Evolutionary conservation across 2,113 vertebrate species (phyloP), one percentile per base, ranked within the genome.

Genomic region (Chitala chitala): DNA sequence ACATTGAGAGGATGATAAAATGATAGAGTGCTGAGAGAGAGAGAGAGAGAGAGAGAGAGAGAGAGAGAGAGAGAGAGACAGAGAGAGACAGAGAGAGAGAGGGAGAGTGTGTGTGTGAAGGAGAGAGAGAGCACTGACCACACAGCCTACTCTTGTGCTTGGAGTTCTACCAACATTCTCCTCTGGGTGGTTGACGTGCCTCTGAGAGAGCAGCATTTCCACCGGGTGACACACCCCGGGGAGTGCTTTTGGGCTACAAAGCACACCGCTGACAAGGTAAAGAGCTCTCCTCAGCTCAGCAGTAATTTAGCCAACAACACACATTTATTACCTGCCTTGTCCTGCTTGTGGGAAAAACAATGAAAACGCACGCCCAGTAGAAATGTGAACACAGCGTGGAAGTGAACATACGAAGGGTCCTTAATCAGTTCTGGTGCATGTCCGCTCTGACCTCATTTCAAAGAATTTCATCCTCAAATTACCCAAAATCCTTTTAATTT

Each of bases 61-160:
- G 77, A 78, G 79, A 46, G 44, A 58, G 80, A 54, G 78, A 53
- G 68, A 78, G 83, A 77, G 80, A 77, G 75, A 36, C 65, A 77
- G 8, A 50, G 5, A 74, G 73, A 70, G 76, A 44, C 48, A 29
- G 58, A 13, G 71, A 40, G 51, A 69, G 76, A 40, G 46, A 53
- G 64, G 72, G 1, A 10, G 48, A 73, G 79, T n/a, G n/a, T n/a
- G n/a, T n/a, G n/a, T n/a, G n/a, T n/a, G n/a, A n/a, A n/a, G n/a
- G n/a, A n/a, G n/a, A 79, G 63, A 79, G 59, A 63, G 24, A 83
- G 74, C 76, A 79, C 73, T 74, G 86, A 86, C 75, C 73, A 69
- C 79, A 78, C 63, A 58, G 78, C 69, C 82, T 81, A 80, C 75
- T 85, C 76, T 92, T 90, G 86, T 90, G 87, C 87, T 91, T 84